Evolutionary conservation across 2,797 vertebrate species (phyloP), one percentile per base, ranked within the genome.

Genomic region (Podargus strigoides): DNA sequence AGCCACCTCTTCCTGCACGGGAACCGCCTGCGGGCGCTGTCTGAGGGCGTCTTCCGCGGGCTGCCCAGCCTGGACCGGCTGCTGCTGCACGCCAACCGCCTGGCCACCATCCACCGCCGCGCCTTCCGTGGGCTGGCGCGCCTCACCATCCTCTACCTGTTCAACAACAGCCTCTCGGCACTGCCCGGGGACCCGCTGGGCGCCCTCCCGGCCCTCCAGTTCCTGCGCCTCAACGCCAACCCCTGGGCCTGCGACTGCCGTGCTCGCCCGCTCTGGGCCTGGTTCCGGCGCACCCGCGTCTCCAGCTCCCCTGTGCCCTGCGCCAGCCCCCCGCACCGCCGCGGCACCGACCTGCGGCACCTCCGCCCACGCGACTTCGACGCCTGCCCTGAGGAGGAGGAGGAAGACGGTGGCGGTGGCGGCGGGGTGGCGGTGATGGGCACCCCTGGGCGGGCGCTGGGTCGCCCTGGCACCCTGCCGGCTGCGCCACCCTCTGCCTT

Each of bases 201-300:
- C 34, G 98, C 99, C 28, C 96, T 98, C 37, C 98, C 98, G 3
- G 97, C 98, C 20, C 98, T 99, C 36, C 99, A 99, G 98, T 99
- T 99, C 97, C 98, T 99, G 87, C 98, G 99, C 63, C 99, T 99
- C 95, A 99, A 99, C 55, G 98, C 97, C 53, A 99, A 99, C 97
- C 99, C 99, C 60, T 99, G 99, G 99, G 98, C 98, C 74, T 99
- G 99, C 34, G 99, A 99, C 96, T 99, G 99, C 58, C 99, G 99
- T 47, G 98, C 99, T 1, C 98, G 97, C 53, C 97, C 99, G n/a
- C 98, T 99, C 55, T 99, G 99, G 99, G 98, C 98, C 94, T 99
- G 99, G 99, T 99, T 99, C 98, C 98, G 98, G 49, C 97, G 97
- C 76, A 98, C 98, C 9, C 98, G 98, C 2, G 98, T 99, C 92